Base-by-base conservation (phyloP, 2,888 invertebrate species). In the Ormia ochracea region DNA sequence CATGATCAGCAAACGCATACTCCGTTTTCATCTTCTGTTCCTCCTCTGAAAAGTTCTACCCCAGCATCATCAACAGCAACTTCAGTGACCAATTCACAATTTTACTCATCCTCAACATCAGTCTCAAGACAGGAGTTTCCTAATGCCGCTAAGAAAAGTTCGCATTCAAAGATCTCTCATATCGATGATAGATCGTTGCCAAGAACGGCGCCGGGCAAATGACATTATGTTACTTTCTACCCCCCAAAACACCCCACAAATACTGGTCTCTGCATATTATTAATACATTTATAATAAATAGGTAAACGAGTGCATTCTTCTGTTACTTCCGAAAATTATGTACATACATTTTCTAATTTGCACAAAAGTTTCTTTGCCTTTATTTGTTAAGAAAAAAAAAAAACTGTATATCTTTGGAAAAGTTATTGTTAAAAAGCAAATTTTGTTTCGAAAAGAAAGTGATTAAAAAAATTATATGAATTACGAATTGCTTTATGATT, bases 311-410 rank as follows among this genome's bases (percentile, higher is more conserved):
- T 61, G 63, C n/a, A 41, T 43, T 58, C 17, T 76, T 63, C 69
- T 63, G 69, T 69, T 69, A 52, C 61, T 61, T 76, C 63, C 54
- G 59, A 68, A 61, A 54, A 45, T 75, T 56, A n/a, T n/a, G n/a
- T n/a, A 65, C 31, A 58, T 23, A 56, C 43, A 52, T 70, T 31
- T 72, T 38, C 56, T 68, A 59, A 45, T 76, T 76, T 63, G 76
- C 76, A 76, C 76, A 76, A 76, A 69, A 9, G 38, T 26, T 54
- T 68, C 33, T 76, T 54, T 63, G 76, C 76, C 76, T 76, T 76
- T 69, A 76, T 76, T 69, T 76, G 68, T 63, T 76, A 69, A 75
- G 50, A 69, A 61, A 63, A 63, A 41, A 69, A 61, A 63, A 63
- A 76, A 69, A 65, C 58, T 76, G 75, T 69, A 76, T 61, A 68